A percentile compares a stretch with the other conserved stretches of the same genome.
Evolutionary conservation across 2,888 invertebrate species (phyloP).

Genomic region (Archaeoteleia sp.): DNA sequence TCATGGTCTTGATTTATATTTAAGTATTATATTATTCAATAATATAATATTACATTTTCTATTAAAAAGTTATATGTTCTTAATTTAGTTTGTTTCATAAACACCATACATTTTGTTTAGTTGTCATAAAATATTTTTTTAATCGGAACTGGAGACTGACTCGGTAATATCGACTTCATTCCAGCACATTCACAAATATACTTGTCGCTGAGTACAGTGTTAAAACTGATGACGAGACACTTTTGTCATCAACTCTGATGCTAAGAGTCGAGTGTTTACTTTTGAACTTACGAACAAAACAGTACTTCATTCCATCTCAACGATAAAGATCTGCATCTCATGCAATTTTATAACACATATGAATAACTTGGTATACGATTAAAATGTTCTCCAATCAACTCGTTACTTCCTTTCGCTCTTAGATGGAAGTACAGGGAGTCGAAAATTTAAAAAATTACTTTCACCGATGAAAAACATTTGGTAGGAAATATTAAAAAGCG

Average conservation of each 20-base stretch:
- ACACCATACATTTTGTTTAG: no score
- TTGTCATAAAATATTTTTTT: no score
- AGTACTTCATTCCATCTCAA: slow-evolving; percentile 18
- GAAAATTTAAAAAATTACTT: no score
- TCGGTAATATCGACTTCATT: background rate
- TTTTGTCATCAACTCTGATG: slow-evolving; percentile 26
- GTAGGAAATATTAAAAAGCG: no score
- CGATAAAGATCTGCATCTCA: background rate
- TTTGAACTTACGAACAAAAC: slow-evolving; percentile 30
- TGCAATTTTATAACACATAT: background rate
- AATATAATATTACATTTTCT: no score
- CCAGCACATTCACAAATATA: slow-evolving; percentile 13
- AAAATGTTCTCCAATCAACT: background rate
- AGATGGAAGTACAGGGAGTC: no score
- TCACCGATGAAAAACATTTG: no score
- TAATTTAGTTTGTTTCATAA: no score
- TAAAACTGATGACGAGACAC: slow-evolving; percentile 49
- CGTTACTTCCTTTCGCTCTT: no score
- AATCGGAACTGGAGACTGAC: background rate
- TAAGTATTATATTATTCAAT: no score
- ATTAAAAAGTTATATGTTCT: no score
- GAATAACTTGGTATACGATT: background rate
- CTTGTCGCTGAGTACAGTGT: slow-evolving; percentile 22
- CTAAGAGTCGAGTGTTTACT: slow-evolving; percentile 30
- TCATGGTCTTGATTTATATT: no score